Percentiles rank a stretch among this genome's conserved stretches.
phyloP scores from a whole-genome alignment of 2,113 vertebrate species.

The Lamprotornis superbus region DNA sequence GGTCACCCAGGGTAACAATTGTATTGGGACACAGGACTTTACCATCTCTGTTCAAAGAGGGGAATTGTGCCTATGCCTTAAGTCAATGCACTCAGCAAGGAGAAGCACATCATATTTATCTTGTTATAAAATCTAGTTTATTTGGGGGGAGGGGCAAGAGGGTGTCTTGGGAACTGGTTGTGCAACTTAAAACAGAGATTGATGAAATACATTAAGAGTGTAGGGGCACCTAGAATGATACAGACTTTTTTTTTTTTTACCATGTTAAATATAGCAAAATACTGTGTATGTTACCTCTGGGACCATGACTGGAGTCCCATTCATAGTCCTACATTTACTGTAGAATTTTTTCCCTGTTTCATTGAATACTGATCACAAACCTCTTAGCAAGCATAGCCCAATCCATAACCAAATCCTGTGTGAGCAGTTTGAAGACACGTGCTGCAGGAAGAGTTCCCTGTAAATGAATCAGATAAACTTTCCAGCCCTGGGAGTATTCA shows the following conservation, averaged over 20 bases:
- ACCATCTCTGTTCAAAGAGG: slow-evolving; percentile 93
- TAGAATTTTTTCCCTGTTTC: neutral
- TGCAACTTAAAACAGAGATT: slow-evolving; percentile 24
- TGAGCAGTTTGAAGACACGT: neutral
- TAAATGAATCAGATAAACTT: neutral
- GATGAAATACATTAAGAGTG: slow-evolving; percentile 12
- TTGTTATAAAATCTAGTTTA: slow-evolving; percentile 70
- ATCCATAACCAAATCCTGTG: neutral
- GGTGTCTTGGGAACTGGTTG: slow-evolving; percentile 31
- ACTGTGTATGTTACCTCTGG: slow-evolving; percentile 37
- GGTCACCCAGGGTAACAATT: slow-evolving; percentile 85
- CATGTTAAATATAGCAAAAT: slow-evolving; percentile 32
- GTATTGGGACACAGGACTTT: slow-evolving; percentile 83
- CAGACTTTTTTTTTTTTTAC: slow-evolving; percentile 9
- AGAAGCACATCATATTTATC: slow-evolving; percentile 94
- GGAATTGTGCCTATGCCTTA: slow-evolving; percentile 97
- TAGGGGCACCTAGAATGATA: slow-evolving; percentile 30
- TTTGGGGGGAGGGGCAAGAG: slow-evolving; percentile 58
- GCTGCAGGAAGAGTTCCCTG: neutral
- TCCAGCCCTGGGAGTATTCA: neutral
- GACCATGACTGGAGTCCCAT: slow-evolving; percentile 8
- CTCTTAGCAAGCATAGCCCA: neutral
- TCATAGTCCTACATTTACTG: slow-evolving; percentile 13
- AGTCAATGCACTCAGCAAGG: slow-evolving; percentile 94
- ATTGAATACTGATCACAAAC: neutral